Percentiles rank a stretch among this genome's conserved stretches.
phyloP scores from a whole-genome alignment of 2,797 vertebrate genomes.

The Thunnus albacares region DNA sequence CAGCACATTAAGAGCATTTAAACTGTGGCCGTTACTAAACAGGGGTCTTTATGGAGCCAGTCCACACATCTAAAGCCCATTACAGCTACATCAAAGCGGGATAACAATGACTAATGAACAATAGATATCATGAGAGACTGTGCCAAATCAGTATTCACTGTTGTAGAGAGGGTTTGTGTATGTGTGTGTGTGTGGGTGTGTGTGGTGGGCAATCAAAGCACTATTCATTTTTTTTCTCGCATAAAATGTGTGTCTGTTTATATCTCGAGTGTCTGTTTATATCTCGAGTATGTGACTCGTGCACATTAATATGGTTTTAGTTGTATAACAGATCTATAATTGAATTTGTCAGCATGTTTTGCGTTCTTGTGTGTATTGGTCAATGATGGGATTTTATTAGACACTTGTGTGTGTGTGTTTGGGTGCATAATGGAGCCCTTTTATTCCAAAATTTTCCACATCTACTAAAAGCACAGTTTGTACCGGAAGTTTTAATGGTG shows the following conservation, averaged over 20 bases:
- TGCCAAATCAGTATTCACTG: slow-evolving; percentile 79
- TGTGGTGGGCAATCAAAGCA: slow-evolving; percentile 44
- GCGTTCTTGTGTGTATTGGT: background rate
- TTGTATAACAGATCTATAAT: slow-evolving; percentile 26
- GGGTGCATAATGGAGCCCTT: background rate
- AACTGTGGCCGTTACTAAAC: slow-evolving; percentile 83
- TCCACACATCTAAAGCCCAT: slow-evolving; percentile 82
- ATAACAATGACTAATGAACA: slow-evolving; percentile 86
- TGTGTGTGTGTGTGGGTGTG: slow-evolving; percentile 32
- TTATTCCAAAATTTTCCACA: too few species aligned
- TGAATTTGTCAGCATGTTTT: slow-evolving; percentile 2
- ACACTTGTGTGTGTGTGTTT: background rate
- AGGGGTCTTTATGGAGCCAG: slow-evolving; percentile 81
- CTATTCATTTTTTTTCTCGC: slow-evolving; percentile 44
- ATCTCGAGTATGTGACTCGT: slow-evolving; percentile 1
- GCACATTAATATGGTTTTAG: slow-evolving; percentile 1
- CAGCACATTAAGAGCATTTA: slow-evolving; percentile 84
- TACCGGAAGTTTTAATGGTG: background rate
- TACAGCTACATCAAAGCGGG: slow-evolving; percentile 82
- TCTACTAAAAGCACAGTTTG: too few species aligned
- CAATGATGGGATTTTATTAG: background rate
- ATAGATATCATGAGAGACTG: slow-evolving; percentile 81
- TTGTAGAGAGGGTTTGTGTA: slow-evolving; percentile 35
- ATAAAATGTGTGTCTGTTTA: slow-evolving; percentile 26
- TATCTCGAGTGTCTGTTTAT: slow-evolving; percentile 17